Evolutionary conservation across 2,113 vertebrate genomes (phyloP).

Genomic region (Pelvicachromis taeniatus): DNA sequence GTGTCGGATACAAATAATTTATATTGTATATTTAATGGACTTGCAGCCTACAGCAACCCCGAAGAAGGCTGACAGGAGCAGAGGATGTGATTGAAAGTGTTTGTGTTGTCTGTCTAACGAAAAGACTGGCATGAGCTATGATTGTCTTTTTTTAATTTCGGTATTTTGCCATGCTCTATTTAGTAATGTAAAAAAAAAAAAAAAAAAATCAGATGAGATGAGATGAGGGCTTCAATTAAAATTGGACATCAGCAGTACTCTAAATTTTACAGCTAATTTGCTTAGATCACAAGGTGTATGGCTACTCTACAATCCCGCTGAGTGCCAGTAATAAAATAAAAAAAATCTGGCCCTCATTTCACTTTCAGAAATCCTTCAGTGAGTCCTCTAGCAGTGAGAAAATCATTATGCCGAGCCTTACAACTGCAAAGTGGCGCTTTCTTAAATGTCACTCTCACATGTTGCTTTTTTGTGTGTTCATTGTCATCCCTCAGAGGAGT

Average conservation of each 20-base stretch:
- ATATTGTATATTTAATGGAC: not conserved
- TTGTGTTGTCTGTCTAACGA: not conserved
- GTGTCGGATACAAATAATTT: not conserved
- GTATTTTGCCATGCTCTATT: conserved; percentile 3
- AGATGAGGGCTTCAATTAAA: conserved; percentile 8
- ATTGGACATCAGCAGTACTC: conserved; percentile 29
- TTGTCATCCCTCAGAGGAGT: conserved; percentile 32
- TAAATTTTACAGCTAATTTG: conserved; percentile 45
- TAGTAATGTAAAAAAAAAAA: not conserved
- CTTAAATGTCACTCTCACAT: conserved; percentile 51
- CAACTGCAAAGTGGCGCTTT: conserved; percentile 6
- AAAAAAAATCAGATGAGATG: not conserved
- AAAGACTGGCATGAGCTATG: not conserved
- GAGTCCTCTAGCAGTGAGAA: not conserved
- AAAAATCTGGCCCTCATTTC: not conserved
- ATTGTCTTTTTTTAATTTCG: not conserved
- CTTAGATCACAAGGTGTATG: conserved; percentile 6
- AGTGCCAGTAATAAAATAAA: conserved; percentile 35
- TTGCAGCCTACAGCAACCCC: not conserved
- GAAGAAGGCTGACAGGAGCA: not conserved
- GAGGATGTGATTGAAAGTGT: not conserved
- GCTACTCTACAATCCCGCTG: conserved; percentile 18
- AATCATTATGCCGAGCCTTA: not conserved
- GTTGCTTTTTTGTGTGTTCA: conserved; percentile 46
- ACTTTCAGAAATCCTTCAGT: conserved; percentile 21